Percentiles rank a stretch among this genome's conserved stretches.
Conservation (phyloP, 64 coral and sea anemone species). For the Platygyra sinensis region DNA sequence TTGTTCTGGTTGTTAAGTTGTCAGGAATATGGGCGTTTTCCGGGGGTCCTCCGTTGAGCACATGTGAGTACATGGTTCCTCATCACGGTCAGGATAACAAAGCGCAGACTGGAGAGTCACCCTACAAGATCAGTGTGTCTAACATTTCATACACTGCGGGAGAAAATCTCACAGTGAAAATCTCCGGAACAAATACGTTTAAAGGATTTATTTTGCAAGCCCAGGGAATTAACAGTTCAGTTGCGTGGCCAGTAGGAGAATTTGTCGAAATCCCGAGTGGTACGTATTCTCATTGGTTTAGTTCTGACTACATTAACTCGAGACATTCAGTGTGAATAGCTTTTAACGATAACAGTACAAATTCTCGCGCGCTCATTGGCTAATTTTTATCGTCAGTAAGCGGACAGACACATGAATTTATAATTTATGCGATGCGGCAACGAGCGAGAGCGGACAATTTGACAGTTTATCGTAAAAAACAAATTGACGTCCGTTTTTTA, state of each 20-base stretch:
- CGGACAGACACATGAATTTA: too few species aligned
- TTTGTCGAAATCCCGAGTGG: slow-evolving; percentile 10
- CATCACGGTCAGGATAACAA: not conserved
- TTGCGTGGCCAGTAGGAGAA: slow-evolving; percentile 50
- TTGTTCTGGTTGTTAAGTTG: slow-evolving; percentile 23
- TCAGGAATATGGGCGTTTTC: slow-evolving; percentile 28
- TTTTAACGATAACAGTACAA: too few species aligned
- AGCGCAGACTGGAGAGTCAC: slow-evolving; percentile 6
- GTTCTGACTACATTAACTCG: not conserved
- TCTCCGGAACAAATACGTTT: slow-evolving; percentile 54
- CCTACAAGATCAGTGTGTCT: slow-evolving; percentile 64
- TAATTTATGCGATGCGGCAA: too few species aligned
- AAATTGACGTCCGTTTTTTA: too few species aligned
- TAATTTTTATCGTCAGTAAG: too few species aligned
- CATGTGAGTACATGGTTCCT: slow-evolving; percentile 46
- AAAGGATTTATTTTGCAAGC: slow-evolving; percentile 86
- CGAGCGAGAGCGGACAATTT: too few species aligned
- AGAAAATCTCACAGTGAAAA: slow-evolving; percentile 54
- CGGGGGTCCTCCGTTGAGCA: slow-evolving; percentile 53
- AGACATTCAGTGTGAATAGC: not conserved
- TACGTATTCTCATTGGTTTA: not conserved
- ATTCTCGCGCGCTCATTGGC: too few species aligned
- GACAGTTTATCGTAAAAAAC: too few species aligned
- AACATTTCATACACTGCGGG: slow-evolving; percentile 59
- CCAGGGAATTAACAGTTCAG: not conserved